phyloP scores from a whole-genome alignment of 2,888 invertebrate genomes.

The Apodemia zela region DNA sequence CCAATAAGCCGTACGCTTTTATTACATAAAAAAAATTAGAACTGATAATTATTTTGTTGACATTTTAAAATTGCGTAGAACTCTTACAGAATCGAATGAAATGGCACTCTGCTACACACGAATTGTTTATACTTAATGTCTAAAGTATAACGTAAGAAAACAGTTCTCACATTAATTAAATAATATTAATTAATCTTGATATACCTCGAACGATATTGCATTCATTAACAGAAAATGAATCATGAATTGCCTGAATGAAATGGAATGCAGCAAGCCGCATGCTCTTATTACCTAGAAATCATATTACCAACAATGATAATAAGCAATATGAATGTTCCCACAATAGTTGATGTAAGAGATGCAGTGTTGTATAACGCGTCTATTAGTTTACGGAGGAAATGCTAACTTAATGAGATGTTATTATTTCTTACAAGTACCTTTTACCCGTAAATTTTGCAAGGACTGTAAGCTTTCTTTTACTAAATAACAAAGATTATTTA shows the following conservation, averaged over 20 bases:
- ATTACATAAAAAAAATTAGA: too few relatives aligned
- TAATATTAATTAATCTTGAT: neutral
- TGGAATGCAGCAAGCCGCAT: constrained; percentile 21
- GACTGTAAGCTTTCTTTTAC: too few relatives aligned
- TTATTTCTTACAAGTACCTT: neutral
- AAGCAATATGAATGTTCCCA: constrained; percentile 44
- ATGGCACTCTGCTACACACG: too few relatives aligned
- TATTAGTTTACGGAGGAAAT: constrained; percentile 30
- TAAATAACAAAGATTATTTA: too few relatives aligned
- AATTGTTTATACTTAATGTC: too few relatives aligned
- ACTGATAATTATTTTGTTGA: too few relatives aligned
- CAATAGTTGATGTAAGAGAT: constrained; percentile 52
- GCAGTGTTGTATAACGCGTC: constrained; percentile 49
- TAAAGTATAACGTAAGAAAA: neutral
- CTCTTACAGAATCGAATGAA: too few relatives aligned
- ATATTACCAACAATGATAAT: constrained; percentile 30
- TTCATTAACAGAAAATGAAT: constrained; percentile 23
- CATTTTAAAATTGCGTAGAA: too few relatives aligned
- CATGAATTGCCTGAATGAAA: constrained; percentile 28
- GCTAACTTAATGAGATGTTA: neutral
- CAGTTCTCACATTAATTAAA: constrained; percentile 16
- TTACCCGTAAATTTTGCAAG: too few relatives aligned
- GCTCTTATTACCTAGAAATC: constrained; percentile 49
- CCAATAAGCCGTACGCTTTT: too few relatives aligned
- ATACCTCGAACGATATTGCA: constrained; percentile 12